Percentiles rank a stretch among this genome's conserved stretches.
Conservation (phyloP, 1,140 invertebrate species). For the Anastrepha ludens region DNA sequence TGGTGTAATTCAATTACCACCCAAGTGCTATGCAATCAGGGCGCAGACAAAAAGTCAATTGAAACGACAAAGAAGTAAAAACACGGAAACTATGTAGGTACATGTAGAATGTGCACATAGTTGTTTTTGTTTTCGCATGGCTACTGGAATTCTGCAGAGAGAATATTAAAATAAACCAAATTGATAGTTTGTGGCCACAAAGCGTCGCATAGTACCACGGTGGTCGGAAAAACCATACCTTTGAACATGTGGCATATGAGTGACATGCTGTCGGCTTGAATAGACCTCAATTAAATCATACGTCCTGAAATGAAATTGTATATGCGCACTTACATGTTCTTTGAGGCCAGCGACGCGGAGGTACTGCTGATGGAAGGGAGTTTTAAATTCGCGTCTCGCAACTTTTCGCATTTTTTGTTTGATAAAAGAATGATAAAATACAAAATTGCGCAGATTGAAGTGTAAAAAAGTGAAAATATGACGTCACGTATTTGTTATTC, state of each 20-base stretch:
- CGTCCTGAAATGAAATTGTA: too few species aligned
- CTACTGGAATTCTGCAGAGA: not conserved
- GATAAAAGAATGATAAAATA: too few species aligned
- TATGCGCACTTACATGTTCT: too few species aligned
- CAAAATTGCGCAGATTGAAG: too few species aligned
- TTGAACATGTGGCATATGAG: not conserved
- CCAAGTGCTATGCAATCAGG: constrained; percentile 38
- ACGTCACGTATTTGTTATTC: too few species aligned
- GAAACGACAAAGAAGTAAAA: constrained; percentile 6
- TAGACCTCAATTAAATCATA: too few species aligned
- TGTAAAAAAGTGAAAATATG: too few species aligned
- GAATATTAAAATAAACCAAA: not conserved
- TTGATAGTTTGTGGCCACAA: constrained; percentile 2
- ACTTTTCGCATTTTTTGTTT: too few species aligned
- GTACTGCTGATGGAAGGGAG: too few species aligned
- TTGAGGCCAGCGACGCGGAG: too few species aligned
- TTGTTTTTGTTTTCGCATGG: not conserved
- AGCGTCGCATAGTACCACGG: not conserved
- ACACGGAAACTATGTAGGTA: not conserved
- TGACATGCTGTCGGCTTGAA: not conserved
- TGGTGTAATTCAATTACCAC: constrained; percentile 43
- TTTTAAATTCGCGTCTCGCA: too few species aligned
- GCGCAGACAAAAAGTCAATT: constrained; percentile 34
- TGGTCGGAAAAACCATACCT: not conserved
- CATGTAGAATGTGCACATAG: not conserved